phyloP scores from a whole-genome alignment of 2,888 invertebrate species.

The Campopleginae sp. region DNA sequence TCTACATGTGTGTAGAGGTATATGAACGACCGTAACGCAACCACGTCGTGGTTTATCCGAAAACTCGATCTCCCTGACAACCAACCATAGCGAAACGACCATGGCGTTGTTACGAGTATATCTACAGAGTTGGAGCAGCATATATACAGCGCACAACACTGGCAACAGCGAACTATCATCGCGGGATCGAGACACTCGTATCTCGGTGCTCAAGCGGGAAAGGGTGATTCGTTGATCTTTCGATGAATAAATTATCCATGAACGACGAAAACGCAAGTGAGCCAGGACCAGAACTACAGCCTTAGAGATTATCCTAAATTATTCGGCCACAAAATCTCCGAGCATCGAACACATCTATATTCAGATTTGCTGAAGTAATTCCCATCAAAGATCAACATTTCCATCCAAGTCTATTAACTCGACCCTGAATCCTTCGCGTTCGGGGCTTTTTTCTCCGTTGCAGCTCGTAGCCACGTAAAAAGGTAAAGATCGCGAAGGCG shows the following conservation, averaged over 20 bases:
- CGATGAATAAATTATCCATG: constrained; percentile 67
- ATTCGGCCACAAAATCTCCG: constrained; percentile 46
- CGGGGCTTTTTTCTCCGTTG: background rate
- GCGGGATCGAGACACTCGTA: constrained; percentile 36
- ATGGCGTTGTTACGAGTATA: constrained; percentile 23
- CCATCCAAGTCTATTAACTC: background rate
- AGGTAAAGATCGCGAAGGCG: background rate
- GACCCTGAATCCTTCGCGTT: background rate
- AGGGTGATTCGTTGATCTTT: constrained; percentile 65
- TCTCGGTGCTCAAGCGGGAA: constrained; percentile 12
- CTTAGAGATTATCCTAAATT: constrained; percentile 58
- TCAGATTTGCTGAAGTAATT: constrained; percentile 52
- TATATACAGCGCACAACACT: background rate
- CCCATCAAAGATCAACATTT: constrained; percentile 35
- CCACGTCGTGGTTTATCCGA: constrained; percentile 58
- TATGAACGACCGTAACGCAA: constrained; percentile 40
- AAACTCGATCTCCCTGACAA: constrained; percentile 63
- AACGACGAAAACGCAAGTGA: constrained; percentile 41
- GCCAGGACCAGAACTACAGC: background rate
- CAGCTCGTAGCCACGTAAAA: background rate
- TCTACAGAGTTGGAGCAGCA: background rate
- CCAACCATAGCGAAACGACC: constrained; percentile 45
- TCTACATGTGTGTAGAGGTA: constrained; percentile 9
- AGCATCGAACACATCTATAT: constrained; percentile 22
- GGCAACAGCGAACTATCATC: constrained; percentile 25